Evolutionary conservation across 2,888 invertebrate species (phyloP).

Genomic region (Leucoma salicis): DNA sequence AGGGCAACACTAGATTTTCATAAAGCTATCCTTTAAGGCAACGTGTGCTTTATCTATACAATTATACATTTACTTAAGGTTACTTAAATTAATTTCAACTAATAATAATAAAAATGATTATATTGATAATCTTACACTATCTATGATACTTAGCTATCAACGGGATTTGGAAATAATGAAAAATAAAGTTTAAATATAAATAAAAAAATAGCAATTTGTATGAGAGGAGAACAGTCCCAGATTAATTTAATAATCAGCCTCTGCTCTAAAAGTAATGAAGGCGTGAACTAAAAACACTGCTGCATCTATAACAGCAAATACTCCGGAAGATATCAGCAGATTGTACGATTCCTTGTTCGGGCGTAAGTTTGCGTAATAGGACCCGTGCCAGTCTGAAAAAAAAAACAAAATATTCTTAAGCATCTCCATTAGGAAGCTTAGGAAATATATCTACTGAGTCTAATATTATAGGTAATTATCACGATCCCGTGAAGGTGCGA

Average conservation of each 20-base stretch:
- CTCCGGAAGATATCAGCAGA: constrained; percentile 84
- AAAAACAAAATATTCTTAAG: neutral
- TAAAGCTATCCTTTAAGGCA: constrained; percentile 34
- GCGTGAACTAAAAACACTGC: constrained; percentile 84
- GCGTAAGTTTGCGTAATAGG: constrained; percentile 77
- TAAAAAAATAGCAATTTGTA: neutral
- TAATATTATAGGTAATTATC: too few relatives aligned
- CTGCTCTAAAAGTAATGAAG: constrained; percentile 81
- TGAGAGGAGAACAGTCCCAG: constrained; percentile 6
- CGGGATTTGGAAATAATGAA: constrained; percentile 15
- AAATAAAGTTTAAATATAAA: constrained; percentile 1
- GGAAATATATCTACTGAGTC: neutral
- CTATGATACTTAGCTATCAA: too few relatives aligned
- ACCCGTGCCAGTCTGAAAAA: constrained; percentile 71
- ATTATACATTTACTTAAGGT: constrained; percentile 25
- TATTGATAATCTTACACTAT: too few relatives aligned
- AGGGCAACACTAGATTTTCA: constrained; percentile 31
- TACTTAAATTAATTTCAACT: too few relatives aligned
- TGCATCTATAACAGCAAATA: constrained; percentile 84
- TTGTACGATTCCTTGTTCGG: constrained; percentile 86
- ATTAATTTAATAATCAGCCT: constrained; percentile 69
- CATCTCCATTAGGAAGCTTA: neutral
- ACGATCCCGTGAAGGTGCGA: too few relatives aligned
- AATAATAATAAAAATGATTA: too few relatives aligned
- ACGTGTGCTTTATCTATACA: constrained; percentile 16